phyloP scores from a whole-genome alignment of 1,140 invertebrate genomes.

The Luehdorfia chinensis region DNA sequence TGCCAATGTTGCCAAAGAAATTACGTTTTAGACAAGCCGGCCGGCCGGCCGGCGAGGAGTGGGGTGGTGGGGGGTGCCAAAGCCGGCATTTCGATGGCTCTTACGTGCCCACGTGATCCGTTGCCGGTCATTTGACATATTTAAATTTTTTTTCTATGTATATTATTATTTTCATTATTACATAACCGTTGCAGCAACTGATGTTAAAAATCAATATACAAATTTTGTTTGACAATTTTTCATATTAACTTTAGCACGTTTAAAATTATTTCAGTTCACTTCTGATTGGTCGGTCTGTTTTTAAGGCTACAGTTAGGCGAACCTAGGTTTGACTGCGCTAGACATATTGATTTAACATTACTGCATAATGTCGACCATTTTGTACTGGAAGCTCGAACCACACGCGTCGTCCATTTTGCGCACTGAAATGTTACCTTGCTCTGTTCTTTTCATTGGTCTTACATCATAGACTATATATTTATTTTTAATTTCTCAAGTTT shows the following conservation, averaged over 20 bases:
- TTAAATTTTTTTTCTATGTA: background rate
- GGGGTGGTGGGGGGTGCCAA: conserved; percentile 16
- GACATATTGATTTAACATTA: conserved; percentile 63
- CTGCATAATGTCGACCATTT: conserved; percentile 68
- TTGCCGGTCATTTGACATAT: conserved; percentile 3
- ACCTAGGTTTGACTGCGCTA: conserved; percentile 20
- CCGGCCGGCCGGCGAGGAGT: conserved; percentile 21
- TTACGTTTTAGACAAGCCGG: conserved; percentile 13
- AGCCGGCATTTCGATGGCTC: conserved; percentile 23
- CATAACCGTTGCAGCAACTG: no score
- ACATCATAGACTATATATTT: conserved; percentile 1
- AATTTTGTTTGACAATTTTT: no score
- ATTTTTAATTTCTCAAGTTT: no score
- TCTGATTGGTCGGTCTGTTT: background rate
- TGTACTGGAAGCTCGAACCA: conserved; percentile 42
- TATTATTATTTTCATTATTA: no score
- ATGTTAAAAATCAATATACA: no score
- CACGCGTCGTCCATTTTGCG: conserved; percentile 59
- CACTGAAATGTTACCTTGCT: conserved; percentile 15
- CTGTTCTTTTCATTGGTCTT: background rate
- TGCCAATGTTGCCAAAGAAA: background rate
- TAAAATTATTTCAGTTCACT: no score
- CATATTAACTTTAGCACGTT: no score
- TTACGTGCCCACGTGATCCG: conserved; percentile 12
- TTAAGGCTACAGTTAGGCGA: conserved; percentile 12